These are phyloP conservation scores for Centropus unirufus DNA, from an alignment of 2,113 vertebrate species.

Conservation along the genomic window DNA sequence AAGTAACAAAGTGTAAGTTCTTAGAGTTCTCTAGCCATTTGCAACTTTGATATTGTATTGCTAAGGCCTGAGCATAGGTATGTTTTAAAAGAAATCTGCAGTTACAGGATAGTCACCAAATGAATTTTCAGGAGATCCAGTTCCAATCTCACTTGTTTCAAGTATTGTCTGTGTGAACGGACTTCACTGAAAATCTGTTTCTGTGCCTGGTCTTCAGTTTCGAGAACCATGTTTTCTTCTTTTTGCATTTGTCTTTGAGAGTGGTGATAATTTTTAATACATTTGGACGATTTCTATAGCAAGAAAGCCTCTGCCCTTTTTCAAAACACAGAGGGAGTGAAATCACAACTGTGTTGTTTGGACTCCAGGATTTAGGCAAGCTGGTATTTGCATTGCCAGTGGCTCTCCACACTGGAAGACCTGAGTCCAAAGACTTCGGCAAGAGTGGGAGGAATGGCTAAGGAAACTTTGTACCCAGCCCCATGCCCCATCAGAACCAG, in stretches of 20 bases:
- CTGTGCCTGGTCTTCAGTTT: background rate
- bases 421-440: background rate
- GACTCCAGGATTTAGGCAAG: background rate
- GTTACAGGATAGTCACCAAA: background rate
- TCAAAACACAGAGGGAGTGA: background rate
- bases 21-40: background rate
- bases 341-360: background rate
- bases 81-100: background rate
- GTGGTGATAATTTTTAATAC: background rate
- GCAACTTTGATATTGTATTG: background rate
- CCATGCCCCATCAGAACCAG: background rate
- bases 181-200: background rate
- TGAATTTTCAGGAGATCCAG: background rate
- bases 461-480: background rate
- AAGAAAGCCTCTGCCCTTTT: background rate
- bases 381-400: background rate
- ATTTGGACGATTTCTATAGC: background rate
- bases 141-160: background rate
- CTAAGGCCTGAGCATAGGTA: background rate
- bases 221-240: background rate
- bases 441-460: background rate
- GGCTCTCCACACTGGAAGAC: background rate
- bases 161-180: background rate
- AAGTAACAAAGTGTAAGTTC: background rate
- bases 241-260: background rate